These are phyloP conservation scores for Rhynchopsitta pachyrhyncha DNA, from an alignment of 2,113 vertebrate species.

Conservation along the genomic window DNA sequence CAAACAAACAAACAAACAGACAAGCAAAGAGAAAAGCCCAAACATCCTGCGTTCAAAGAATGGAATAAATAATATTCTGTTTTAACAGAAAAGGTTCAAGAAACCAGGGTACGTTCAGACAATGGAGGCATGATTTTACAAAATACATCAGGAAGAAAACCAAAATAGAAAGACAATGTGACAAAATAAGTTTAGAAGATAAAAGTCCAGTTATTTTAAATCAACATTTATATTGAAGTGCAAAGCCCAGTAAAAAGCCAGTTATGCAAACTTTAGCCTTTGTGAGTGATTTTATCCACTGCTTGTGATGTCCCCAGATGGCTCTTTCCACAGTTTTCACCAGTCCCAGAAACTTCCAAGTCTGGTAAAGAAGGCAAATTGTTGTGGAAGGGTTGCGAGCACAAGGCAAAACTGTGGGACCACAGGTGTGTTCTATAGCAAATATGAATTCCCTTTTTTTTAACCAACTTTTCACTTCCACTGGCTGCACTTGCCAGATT, in stretches of 20 bases:
- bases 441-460: not conserved
- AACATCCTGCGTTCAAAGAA: not conserved
- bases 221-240: not conserved
- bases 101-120: not conserved
- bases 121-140: not conserved
- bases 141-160: not conserved
- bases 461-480: not conserved
- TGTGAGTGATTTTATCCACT: not conserved
- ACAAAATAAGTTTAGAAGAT: not conserved
- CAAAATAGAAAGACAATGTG: not conserved
- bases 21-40: not conserved
- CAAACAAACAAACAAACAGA: conserved; percentile 8
- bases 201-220: not conserved
- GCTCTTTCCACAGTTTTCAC: not conserved
- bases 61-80: not conserved
- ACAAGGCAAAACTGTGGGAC: not conserved
- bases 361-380: not conserved
- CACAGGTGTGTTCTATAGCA: not conserved
- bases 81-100: not conserved
- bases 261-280: not conserved
- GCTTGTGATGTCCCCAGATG: not conserved
- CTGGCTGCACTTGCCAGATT: not conserved
- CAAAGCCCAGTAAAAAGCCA: not conserved
- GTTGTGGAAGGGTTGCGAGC: accelerated
- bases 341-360: not conserved